A percentile compares a stretch with the other conserved stretches of the same genome.
Conservation (phyloP, 2,797 vertebrate species). For the Triplophysa yarkandensis region DNA sequence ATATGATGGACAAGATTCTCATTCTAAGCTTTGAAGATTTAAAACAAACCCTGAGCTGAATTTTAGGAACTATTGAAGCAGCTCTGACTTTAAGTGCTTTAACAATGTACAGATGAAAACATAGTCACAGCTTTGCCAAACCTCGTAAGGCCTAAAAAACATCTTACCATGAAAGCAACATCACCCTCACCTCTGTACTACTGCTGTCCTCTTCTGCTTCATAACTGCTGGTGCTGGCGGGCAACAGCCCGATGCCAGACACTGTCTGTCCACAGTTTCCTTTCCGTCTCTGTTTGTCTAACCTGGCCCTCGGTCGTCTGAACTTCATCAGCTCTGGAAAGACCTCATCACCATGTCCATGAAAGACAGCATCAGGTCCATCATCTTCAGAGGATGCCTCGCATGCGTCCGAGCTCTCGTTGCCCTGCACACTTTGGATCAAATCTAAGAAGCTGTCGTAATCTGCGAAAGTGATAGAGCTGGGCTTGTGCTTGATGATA, state of each 20-base stretch:
- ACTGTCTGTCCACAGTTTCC: constrained; percentile 14
- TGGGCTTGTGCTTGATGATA: constrained; percentile 77
- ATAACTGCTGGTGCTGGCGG: constrained; percentile 48
- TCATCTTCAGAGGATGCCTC: constrained; percentile 68
- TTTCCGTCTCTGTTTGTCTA: constrained; percentile 62
- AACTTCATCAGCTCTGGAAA: constrained; percentile 69
- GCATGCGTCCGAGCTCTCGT: constrained; percentile 67
- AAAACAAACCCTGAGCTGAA: not conserved
- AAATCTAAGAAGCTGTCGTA: constrained; percentile 23
- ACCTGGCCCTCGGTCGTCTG: constrained; percentile 56
- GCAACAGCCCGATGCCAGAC: not conserved
- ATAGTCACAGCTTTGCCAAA: not conserved
- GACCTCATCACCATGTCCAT: constrained; percentile 62
- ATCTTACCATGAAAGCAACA: not conserved
- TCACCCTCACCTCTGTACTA: constrained; percentile 60
- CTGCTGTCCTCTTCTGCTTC: constrained; percentile 63
- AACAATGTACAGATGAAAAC: constrained; percentile 1
- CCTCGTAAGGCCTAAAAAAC: constrained; percentile 5
- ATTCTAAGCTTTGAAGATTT: not conserved
- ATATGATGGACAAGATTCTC: not conserved
- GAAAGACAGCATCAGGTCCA: constrained; percentile 34
- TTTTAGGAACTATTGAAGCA: not conserved
- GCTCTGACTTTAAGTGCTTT: not conserved
- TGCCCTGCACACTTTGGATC: constrained; percentile 52
- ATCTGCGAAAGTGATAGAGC: constrained; percentile 79